Evolutionary conservation across 2,797 vertebrate species (phyloP).

Genomic region (Leptoclinus maculatus): DNA sequence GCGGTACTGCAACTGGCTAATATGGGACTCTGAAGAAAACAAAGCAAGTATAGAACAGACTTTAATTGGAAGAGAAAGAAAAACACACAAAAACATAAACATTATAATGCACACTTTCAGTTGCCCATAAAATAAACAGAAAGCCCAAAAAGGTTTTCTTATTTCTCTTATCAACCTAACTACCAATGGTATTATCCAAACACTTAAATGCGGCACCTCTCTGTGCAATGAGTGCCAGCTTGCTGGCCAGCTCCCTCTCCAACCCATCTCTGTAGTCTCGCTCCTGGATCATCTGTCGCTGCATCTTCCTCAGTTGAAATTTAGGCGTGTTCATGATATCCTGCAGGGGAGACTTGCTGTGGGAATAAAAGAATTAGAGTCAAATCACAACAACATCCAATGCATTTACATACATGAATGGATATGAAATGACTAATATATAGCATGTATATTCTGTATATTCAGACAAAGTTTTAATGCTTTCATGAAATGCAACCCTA

Average conservation of each 20-base stretch:
- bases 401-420: neutral
- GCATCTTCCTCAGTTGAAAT: constrained; percentile 90
- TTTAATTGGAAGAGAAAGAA: neutral
- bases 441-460: neutral
- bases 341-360: constrained; percentile 88
- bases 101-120: neutral
- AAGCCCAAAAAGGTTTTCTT: neutral
- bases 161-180: neutral
- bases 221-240: constrained; percentile 81
- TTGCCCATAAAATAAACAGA: neutral
- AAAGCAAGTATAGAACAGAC: neutral
- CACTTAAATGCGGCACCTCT: constrained; percentile 81
- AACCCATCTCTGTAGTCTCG: constrained; percentile 88
- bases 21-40: constrained; percentile 79
- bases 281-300: constrained; percentile 87
- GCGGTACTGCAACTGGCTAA: constrained; percentile 87
- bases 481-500: neutral
- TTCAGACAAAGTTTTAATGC: neutral
- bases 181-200: neutral
- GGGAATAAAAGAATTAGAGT: constrained; percentile 14
- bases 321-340: constrained; percentile 94
- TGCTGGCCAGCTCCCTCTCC: constrained; percentile 87
- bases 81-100: neutral
- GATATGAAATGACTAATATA: neutral
- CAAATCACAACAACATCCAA: neutral